These are phyloP conservation scores for Gobio occitaniae DNA, from an alignment of 2,797 vertebrate species.

Conservation along the genomic window DNA sequence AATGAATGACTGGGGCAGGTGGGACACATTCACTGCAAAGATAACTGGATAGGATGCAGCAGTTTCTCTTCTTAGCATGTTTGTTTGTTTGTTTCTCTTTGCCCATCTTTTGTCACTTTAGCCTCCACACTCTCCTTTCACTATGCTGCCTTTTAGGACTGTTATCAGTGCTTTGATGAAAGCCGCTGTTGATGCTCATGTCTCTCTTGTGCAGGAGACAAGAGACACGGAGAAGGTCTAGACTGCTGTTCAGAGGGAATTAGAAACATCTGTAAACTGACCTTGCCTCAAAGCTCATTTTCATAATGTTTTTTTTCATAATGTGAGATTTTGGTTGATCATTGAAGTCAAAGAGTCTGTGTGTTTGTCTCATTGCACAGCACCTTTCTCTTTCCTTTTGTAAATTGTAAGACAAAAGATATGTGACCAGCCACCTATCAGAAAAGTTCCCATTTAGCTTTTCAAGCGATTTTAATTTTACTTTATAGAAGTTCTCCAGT, in stretches of 20 bases:
- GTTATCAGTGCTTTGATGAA: slow-evolving; percentile 34
- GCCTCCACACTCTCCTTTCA: slow-evolving; percentile 48
- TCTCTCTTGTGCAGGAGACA: slow-evolving; percentile 1
- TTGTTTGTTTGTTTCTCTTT: slow-evolving; percentile 39
- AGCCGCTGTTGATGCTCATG: neutral
- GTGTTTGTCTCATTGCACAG: slow-evolving; percentile 72
- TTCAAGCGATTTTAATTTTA: neutral
- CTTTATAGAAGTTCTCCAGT: neutral
- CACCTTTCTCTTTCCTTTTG: slow-evolving; percentile 67
- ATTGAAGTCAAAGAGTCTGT: slow-evolving; percentile 71
- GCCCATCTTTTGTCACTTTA: slow-evolving; percentile 38
- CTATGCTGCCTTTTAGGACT: neutral
- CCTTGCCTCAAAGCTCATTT: slow-evolving; percentile 8
- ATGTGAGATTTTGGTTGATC: slow-evolving; percentile 65
- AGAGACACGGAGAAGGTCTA: slow-evolving; percentile 7
- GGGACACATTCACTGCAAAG: neutral
- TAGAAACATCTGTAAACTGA: slow-evolving; percentile 21
- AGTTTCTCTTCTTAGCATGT: neutral
- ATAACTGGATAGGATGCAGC: neutral
- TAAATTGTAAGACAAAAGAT: slow-evolving; percentile 69
- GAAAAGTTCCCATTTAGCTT: neutral
- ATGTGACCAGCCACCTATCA: slow-evolving; percentile 66
- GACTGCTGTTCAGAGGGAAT: slow-evolving; percentile 29
- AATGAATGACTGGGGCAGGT: slow-evolving; percentile 26
- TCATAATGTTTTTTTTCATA: neutral